Evolutionary conservation across 1,140 invertebrate genomes (phyloP).

Genomic region (Armadillidium nasatum): DNA sequence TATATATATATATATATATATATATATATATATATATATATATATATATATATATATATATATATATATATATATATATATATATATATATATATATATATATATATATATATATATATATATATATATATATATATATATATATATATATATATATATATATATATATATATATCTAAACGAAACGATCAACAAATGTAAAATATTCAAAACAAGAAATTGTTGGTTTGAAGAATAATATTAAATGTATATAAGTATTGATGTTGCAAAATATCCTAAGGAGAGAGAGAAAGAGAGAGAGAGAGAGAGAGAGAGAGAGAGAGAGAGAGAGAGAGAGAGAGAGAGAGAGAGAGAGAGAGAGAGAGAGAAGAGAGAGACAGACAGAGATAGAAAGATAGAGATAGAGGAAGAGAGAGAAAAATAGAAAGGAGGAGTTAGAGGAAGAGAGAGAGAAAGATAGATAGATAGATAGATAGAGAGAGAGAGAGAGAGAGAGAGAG

Average conservation of each 20-base stretch:
- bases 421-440: not conserved
- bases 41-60: too few relatives aligned
- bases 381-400: too few relatives aligned
- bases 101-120: not conserved
- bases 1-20: too few relatives aligned
- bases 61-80: too few relatives aligned
- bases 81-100: not conserved
- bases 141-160: not conserved
- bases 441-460: too few relatives aligned
- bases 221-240: too few relatives aligned
- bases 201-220: too few relatives aligned
- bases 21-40: too few relatives aligned
- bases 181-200: too few relatives aligned
- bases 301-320: constrained; percentile 3
- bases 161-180: not conserved
- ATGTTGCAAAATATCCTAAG: not conserved
- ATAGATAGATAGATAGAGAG: too few relatives aligned
- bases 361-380: not conserved
- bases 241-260: too few relatives aligned
- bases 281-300: not conserved
- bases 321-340: not conserved
- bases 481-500: too few relatives aligned
- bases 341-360: not conserved
- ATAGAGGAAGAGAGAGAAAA: not conserved
- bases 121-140: not conserved